Evolutionary conservation across 2,888 invertebrate genomes (phyloP), one percentile per base, ranked within the genome.

Genomic region (Trissoscelio sp.): DNA sequence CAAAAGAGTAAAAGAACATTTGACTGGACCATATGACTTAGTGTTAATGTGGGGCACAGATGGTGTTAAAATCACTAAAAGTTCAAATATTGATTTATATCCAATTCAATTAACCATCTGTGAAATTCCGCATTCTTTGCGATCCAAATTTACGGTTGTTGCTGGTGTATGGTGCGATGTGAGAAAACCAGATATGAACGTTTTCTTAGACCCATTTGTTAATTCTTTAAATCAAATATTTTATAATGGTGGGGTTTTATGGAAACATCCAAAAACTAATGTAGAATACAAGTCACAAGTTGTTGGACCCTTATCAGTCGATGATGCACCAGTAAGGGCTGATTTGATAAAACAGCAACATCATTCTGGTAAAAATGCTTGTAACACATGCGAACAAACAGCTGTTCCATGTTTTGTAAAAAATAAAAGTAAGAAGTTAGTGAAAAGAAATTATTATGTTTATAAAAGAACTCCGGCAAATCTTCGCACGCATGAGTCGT

Each of bases 21-120:
- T 39, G 14, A 22, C 9, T 20, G 58, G 58, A 24, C 11, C 18
- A n/a, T 58, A 58, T 20, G 42, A 58, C 12, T 11, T 58, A 14
- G 14, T 42, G 7, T 39, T 64, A 18, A 64, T 64, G 64, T 64
- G 64, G 64, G 34, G 34, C 3, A 64, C 22, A 11, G 64, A 64
- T 31, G 64, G 64, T 9, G 64, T 64, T 6, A n/a, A 64, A 64
- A 48, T 24, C 24, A 48, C 18, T n/a, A 20, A 46, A 3, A 64
- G 64, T 31, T 64, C 64, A 3, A 1, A 64, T 0, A 7, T 64
- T 34, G 16, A 16, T 64, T 20, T 66, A 2, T 66, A 39, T 3
- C 66, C 66, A 31, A 14, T 66, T 7, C 66, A 66, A 37, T 34
- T 66, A 11, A 51, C 51, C 2, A 51, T 66, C 3, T 34, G 28